These are phyloP conservation scores for Pluvianellus socialis DNA, from an alignment of 2,113 vertebrate genomes.

Conservation along the genomic window DNA sequence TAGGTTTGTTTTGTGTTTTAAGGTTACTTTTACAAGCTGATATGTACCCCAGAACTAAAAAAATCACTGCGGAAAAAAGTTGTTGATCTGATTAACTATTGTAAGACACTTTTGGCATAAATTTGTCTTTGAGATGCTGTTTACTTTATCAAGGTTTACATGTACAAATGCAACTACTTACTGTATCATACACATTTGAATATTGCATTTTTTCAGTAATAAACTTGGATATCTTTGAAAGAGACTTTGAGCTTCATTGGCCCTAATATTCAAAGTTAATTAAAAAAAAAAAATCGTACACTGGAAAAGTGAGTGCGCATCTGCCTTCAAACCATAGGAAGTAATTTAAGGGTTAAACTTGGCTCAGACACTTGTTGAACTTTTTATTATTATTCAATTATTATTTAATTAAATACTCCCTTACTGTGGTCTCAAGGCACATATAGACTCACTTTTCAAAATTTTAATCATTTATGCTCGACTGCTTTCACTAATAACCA, in stretches of 20 bases:
- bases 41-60: background rate
- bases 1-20: background rate
- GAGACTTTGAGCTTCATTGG: constrained; percentile 27
- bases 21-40: background rate
- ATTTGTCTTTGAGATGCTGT: constrained; percentile 65
- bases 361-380: background rate
- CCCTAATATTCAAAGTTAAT: background rate
- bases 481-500: background rate
- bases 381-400: background rate
- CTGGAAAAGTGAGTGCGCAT: background rate
- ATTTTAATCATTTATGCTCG: background rate
- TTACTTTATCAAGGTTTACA: constrained; percentile 83
- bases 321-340: background rate
- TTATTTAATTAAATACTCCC: background rate
- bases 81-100: background rate
- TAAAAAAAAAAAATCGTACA: background rate
- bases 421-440: background rate
- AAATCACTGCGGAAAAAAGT: background rate
- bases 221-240: constrained; percentile 72
- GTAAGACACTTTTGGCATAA: constrained; percentile 31
- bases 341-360: background rate
- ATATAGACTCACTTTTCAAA: background rate
- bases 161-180: constrained; percentile 79
- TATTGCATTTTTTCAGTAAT: constrained; percentile 85
- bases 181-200: constrained; percentile 79